These are phyloP conservation scores for Plestiodon gilberti DNA, from an alignment of 2,113 vertebrate species.

Conservation along the genomic window DNA sequence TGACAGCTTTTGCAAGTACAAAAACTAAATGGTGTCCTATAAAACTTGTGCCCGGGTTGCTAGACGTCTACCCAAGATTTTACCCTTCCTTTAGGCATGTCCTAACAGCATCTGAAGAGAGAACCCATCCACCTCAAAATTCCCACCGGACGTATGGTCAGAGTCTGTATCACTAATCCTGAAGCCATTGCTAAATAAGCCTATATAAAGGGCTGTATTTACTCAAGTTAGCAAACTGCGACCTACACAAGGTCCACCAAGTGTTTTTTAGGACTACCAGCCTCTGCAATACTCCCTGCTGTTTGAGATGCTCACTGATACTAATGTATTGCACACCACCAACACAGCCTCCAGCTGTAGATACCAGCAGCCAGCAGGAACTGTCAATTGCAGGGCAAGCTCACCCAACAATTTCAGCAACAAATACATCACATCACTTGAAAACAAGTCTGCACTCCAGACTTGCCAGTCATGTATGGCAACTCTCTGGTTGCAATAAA, in stretches of 20 bases:
- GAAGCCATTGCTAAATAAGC: not conserved
- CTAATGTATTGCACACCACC: not conserved
- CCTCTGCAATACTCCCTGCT: not conserved
- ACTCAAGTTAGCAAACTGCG: not conserved
- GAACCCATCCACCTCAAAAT: no score
- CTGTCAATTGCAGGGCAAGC: not conserved
- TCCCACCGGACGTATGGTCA: no score
- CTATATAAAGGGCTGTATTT: not conserved
- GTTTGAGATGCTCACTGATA: not conserved
- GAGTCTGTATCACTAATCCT: no score
- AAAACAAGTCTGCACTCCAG: not conserved
- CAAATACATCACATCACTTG: not conserved
- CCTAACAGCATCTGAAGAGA: no score
- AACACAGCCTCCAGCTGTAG: not conserved
- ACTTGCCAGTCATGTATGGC: not conserved
- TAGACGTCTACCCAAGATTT: no score
- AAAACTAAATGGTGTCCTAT: no score
- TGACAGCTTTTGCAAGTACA: no score
- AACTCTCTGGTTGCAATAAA: not conserved
- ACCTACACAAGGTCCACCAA: not conserved
- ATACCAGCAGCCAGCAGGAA: not conserved
- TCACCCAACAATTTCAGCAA: not conserved
- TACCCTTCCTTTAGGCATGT: no score
- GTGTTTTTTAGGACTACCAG: not conserved
- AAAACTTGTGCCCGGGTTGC: no score